A percentile compares a stretch with the other conserved stretches of the same genome.
These are phyloP conservation scores for Drosophila erecta DNA, from an alignment of 1,140 invertebrate species.

Conservation along the genomic window DNA sequence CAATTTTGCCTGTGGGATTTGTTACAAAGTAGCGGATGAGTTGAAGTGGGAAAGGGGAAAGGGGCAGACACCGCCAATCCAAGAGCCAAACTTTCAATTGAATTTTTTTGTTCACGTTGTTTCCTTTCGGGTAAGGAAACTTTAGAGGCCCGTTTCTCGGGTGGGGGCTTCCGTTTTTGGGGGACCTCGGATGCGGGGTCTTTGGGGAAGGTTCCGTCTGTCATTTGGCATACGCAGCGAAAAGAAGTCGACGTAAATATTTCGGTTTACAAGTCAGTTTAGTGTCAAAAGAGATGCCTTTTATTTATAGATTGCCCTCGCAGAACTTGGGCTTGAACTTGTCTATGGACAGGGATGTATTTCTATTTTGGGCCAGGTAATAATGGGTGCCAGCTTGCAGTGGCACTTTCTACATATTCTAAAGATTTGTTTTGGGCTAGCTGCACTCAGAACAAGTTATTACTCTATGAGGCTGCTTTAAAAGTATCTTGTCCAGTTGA, in stretches of 20 bases:
- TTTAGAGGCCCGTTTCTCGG: conserved; percentile 40
- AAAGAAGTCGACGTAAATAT: conserved; percentile 62
- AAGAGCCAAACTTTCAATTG: conserved; percentile 77
- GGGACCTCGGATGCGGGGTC: conserved; percentile 10
- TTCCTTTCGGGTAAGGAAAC: conserved; percentile 51
- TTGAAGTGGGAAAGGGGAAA: conserved; percentile 22
- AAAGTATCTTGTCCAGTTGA: not conserved
- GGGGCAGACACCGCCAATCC: conserved; percentile 57
- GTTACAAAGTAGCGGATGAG: conserved; percentile 75
- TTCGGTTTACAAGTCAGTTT: conserved; percentile 80
- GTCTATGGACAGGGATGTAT: conserved; percentile 15
- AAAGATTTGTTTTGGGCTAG: no score
- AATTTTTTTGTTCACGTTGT: conserved; percentile 59
- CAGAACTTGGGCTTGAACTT: conserved; percentile 10
- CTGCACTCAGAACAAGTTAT: no score
- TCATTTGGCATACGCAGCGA: conserved; percentile 61
- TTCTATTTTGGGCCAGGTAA: not conserved
- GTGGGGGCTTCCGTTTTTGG: conserved; percentile 27
- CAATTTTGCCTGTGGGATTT: conserved; percentile 81
- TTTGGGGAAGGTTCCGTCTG: conserved; percentile 44
- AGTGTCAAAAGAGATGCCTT: conserved; percentile 71
- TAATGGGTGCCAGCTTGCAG: not conserved
- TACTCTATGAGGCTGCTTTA: not conserved
- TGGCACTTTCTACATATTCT: not conserved
- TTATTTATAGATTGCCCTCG: conserved; percentile 71